Evolutionary conservation across 2,797 vertebrate species (phyloP), one percentile per base, ranked within the genome.

Genomic region (Poecilia velifera): DNA sequence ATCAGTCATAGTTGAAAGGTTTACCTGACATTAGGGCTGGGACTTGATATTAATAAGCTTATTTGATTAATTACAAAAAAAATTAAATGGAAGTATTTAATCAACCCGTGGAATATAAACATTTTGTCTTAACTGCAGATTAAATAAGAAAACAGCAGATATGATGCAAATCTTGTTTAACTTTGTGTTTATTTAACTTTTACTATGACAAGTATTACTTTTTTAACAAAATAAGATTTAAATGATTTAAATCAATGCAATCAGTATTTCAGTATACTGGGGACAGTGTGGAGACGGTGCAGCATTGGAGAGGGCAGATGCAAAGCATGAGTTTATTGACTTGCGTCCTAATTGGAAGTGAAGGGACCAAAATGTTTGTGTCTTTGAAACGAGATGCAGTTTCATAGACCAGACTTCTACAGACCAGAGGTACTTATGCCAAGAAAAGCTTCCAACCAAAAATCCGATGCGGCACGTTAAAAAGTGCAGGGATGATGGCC

Each of bases 401-500:
- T n/a, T 43, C 6, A 9, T 71, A 70, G 25, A 43, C 68, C 22
- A 71, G 14, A 70, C 41, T 41, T 41, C 36, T 41, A 41, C 66
- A 39, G 18, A 39, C 62, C 25, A n/a, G 9, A 57, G n/a, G 43
- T 36, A 8, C 36, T 47, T 12, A 53, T n/a, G 3, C 22, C 31
- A 36, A 73, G 9, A 39, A 73, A 55, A 41, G 4, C 9, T 73
- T 39, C 13, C 34, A 39, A 53, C 9, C 4, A 36, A 16, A 45
- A 46, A 49, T 14, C 14, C 3, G 4, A 43, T 68, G 3, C 2
- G 2, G 7, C 34, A 25, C 14, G 22, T 22, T 39, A 36, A 57
- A 55, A n/a, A 55, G 73, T 6, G 10, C 36, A 55, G 34, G 12
- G 6, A 74, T 41, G 7, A 77, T 62, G 82, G 80, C 66, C 75